Evolutionary conservation across 2,113 vertebrate species (phyloP).

Genomic region (Manacus vitellinus): DNA sequence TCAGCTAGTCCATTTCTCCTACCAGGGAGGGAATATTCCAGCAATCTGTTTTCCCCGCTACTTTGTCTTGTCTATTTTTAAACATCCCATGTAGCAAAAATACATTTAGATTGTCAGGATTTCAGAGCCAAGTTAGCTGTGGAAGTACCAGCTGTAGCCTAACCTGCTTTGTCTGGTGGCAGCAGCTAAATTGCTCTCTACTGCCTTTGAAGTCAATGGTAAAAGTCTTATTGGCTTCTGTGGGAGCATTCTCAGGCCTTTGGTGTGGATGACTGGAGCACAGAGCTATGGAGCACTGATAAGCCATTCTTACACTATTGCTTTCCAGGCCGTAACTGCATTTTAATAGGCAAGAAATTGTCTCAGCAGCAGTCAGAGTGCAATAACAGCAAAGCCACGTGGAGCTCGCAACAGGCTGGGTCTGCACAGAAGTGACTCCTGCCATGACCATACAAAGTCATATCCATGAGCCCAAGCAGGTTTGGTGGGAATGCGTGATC

Average conservation of each 20-base stretch:
- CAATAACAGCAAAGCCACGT: slow-evolving; percentile 50
- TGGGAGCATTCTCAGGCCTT: slow-evolving; percentile 58
- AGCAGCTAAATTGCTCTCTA: slow-evolving; percentile 62
- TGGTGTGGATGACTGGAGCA: slow-evolving; percentile 46
- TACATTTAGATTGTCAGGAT: slow-evolving; percentile 52
- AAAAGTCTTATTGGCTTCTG: slow-evolving; percentile 65
- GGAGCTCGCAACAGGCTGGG: not conserved
- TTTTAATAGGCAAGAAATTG: slow-evolving; percentile 72
- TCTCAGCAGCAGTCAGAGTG: slow-evolving; percentile 61
- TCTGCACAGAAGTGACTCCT: not conserved
- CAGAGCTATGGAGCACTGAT: slow-evolving; percentile 57
- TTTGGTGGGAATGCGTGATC: not conserved
- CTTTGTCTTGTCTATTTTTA: slow-evolving; percentile 66
- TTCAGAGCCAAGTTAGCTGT: slow-evolving; percentile 60
- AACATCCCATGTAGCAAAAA: slow-evolving; percentile 41
- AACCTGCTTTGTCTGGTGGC: slow-evolving; percentile 66
- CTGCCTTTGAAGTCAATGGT: slow-evolving; percentile 65
- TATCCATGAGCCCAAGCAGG: not conserved
- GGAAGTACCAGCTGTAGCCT: slow-evolving; percentile 62
- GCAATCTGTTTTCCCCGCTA: slow-evolving; percentile 44
- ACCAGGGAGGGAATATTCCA: slow-evolving; percentile 31
- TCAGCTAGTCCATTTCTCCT: slow-evolving; percentile 61
- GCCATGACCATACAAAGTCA: not conserved
- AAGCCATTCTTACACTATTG: slow-evolving; percentile 40
- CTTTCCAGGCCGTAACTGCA: slow-evolving; percentile 46